Percentiles rank a stretch among this genome's conserved stretches.
phyloP scores from a whole-genome alignment of 2,888 invertebrate genomes.

The Euclidia mi region DNA sequence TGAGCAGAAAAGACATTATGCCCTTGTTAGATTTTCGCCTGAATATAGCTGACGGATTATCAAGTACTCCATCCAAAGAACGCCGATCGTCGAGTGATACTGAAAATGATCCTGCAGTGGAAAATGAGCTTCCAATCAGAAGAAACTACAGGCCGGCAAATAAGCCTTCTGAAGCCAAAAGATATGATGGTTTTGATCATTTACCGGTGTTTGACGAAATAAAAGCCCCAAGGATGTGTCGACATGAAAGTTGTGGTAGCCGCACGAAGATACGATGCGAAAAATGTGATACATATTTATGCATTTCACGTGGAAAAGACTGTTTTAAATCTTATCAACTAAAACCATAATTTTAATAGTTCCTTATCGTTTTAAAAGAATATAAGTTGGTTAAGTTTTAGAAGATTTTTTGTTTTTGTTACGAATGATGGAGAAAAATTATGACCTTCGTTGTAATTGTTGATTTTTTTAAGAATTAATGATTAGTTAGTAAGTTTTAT shows the following conservation, averaged over 20 bases:
- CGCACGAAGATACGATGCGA: no score
- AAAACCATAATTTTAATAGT: no score
- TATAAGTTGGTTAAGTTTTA: no score
- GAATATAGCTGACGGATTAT: constrained; percentile 8
- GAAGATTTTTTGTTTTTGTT: constrained; percentile 1
- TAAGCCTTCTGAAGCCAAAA: neutral
- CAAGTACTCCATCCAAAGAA: neutral
- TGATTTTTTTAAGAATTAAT: no score
- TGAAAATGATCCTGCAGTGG: neutral
- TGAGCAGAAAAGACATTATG: constrained; percentile 11
- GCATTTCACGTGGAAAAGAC: no score
- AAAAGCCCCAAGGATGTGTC: no score
- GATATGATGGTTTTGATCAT: constrained; percentile 1
- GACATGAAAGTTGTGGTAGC: no score
- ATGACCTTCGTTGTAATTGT: no score
- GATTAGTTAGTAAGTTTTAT: no score
- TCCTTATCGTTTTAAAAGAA: no score
- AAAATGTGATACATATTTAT: no score
- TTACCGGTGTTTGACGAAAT: neutral
- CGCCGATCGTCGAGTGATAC: neutral
- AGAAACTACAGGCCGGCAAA: neutral
- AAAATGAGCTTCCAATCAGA: neutral
- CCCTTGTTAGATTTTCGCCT: constrained; percentile 17
- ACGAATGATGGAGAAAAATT: constrained; percentile 1
- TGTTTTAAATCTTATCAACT: no score